Evolutionary conservation across 2,888 invertebrate genomes (phyloP), one percentile per base, ranked within the genome.

Genomic region (Apodemia zela): DNA sequence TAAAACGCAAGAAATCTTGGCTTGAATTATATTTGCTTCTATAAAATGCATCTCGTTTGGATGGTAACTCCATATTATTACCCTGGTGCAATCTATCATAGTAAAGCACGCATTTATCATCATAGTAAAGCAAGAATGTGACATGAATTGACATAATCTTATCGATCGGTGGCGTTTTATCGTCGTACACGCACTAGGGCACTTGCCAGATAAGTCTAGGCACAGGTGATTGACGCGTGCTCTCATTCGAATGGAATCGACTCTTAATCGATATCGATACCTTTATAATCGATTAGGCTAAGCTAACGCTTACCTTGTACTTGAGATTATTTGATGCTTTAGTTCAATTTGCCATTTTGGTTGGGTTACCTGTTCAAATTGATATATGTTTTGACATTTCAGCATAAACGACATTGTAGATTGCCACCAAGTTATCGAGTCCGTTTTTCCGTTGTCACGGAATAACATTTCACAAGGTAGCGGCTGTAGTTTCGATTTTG

Each of bases 131-230:
- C 54, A 54, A 54, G 62, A 62, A 62, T 62, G 57, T 62, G 62
- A 62, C 42, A 54, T 54, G 38, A 62, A 62, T 62, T 51, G 57
- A 62, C 54, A 54, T 54, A 62, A 62, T 62, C 62, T 17, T 42
- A 62, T 62, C 62, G 38, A 62, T 62, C 62, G 54, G 54, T 54
- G 54, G 54, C 54, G 54, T 54, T 54, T 54, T 54, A 54, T 54
- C 54, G 54, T 54, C 18, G 54, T 54, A 54, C 54, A 54, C 25
- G 54, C 54, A 54, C 54, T 54, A 25, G 54, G 54, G 54, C 54
- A 54, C 25, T 54, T 54, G 54, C 54, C 54, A 54, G 54, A 54
- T 54, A 54, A 54, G 54, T 54, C 54, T 54, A 54, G 54, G 54
- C 25, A 54, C 54, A 54, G 21, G 54, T 54, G 54, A 54, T 54